phyloP scores from a whole-genome alignment of 2,888 invertebrate species.

The Melanostoma mellinum region DNA sequence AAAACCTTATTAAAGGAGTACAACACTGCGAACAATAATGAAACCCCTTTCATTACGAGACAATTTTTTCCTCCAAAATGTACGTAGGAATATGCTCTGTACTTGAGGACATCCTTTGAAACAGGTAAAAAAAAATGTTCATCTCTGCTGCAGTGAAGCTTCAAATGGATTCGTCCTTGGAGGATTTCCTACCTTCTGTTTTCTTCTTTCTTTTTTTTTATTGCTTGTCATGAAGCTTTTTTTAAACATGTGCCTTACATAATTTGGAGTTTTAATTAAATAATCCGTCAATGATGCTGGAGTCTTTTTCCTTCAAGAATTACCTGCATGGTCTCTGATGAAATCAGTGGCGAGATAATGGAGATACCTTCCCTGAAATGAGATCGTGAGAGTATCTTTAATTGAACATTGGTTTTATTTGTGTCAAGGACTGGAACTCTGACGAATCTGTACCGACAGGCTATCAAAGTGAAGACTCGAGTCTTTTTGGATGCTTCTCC shows the following conservation, averaged over 20 bases:
- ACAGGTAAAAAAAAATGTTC: conserved; percentile 29
- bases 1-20: conserved; percentile 60
- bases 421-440: too few relatives aligned
- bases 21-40: conserved; percentile 62
- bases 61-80: conserved; percentile 48
- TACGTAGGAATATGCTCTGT: conserved; percentile 14
- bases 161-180: conserved; percentile 69
- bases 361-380: too few relatives aligned
- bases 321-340: too few relatives aligned
- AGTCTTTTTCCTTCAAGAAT: neutral
- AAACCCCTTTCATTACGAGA: conserved; percentile 65
- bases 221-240: neutral
- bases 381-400: too few relatives aligned
- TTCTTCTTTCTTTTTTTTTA: conserved; percentile 6
- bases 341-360: too few relatives aligned
- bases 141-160: conserved; percentile 55
- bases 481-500: too few relatives aligned
- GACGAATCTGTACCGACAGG: too few relatives aligned
- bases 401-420: too few relatives aligned
- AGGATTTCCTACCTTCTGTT: conserved; percentile 16
- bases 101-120: conserved; percentile 53
- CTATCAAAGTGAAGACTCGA: too few relatives aligned
- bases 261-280: conserved; percentile 16
- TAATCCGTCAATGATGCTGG: conserved; percentile 21
- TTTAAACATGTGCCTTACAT: neutral